Percentiles rank a stretch among this genome's conserved stretches.
These are phyloP conservation scores for Sitophilus oryzae DNA, from an alignment of 1,140 invertebrate species.

Conservation along the genomic window DNA sequence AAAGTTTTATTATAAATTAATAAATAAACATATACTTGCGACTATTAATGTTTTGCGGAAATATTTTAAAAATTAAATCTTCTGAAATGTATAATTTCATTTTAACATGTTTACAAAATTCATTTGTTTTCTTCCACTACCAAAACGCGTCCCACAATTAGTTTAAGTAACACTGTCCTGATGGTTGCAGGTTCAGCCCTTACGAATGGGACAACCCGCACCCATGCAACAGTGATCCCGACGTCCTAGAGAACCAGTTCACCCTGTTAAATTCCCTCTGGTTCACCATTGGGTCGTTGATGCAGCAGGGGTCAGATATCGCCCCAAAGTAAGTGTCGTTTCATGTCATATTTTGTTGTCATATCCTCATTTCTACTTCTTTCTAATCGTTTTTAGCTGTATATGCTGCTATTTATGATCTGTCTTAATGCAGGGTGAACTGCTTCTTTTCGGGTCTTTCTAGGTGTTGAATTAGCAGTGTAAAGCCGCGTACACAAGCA, in stretches of 20 bases:
- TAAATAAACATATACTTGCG: too few species aligned
- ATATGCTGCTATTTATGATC: not conserved
- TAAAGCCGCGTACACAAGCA: too few species aligned
- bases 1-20: too few species aligned
- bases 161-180: constrained; percentile 23
- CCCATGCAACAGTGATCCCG: constrained; percentile 71
- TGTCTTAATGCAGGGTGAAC: not conserved
- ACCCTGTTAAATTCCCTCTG: constrained; percentile 80
- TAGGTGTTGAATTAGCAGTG: too few species aligned
- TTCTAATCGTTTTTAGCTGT: not conserved
- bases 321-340: constrained; percentile 61
- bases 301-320: constrained; percentile 89
- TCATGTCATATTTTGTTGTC: constrained; percentile 1
- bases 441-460: not conserved
- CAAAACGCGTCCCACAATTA: not conserved
- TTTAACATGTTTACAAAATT: too few species aligned
- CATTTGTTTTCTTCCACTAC: not conserved
- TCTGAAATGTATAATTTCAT: too few species aligned
- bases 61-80: too few species aligned
- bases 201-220: constrained; percentile 86
- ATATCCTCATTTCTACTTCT: constrained; percentile 3
- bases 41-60: too few species aligned
- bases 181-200: constrained; percentile 68
- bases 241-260: constrained; percentile 81
- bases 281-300: constrained; percentile 84